Evolutionary conservation across 2,888 invertebrate species (phyloP).

Genomic region (Heliconius sara): DNA sequence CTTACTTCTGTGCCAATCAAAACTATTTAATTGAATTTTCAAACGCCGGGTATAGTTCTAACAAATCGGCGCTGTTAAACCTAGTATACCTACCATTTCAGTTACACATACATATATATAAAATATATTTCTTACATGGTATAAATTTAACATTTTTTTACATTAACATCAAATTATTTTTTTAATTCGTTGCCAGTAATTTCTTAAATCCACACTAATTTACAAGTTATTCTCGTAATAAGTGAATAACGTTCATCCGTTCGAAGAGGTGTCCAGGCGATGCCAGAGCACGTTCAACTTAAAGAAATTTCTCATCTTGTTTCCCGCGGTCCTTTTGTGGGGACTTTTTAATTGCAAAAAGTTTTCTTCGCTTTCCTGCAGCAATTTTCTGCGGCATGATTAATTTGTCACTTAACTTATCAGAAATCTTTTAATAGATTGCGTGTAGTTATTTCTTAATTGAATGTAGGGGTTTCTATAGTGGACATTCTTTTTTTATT

Average conservation of each 20-base stretch:
- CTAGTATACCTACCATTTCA: background rate
- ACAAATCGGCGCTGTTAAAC: background rate
- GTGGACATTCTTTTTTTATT: background rate
- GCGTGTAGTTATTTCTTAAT: background rate
- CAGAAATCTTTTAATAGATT: conserved; percentile 18
- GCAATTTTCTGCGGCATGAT: conserved; percentile 34
- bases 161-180: too few species aligned
- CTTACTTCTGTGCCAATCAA: background rate
- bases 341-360: conserved; percentile 43
- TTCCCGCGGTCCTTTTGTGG: conserved; percentile 36
- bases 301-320: conserved; percentile 28
- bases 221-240: conserved; percentile 10
- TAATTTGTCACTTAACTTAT: conserved; percentile 33
- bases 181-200: too few species aligned
- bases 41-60: background rate
- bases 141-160: too few species aligned
- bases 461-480: background rate
- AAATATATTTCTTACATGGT: too few species aligned
- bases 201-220: background rate
- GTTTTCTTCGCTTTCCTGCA: conserved; percentile 25
- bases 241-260: conserved; percentile 19
- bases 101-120: background rate
- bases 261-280: conserved; percentile 11
- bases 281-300: conserved; percentile 34
- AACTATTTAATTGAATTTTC: conserved; percentile 6